Conservation (phyloP, 2,113 vertebrate genomes). For the Pyrgilauda ruficollis region DNA sequence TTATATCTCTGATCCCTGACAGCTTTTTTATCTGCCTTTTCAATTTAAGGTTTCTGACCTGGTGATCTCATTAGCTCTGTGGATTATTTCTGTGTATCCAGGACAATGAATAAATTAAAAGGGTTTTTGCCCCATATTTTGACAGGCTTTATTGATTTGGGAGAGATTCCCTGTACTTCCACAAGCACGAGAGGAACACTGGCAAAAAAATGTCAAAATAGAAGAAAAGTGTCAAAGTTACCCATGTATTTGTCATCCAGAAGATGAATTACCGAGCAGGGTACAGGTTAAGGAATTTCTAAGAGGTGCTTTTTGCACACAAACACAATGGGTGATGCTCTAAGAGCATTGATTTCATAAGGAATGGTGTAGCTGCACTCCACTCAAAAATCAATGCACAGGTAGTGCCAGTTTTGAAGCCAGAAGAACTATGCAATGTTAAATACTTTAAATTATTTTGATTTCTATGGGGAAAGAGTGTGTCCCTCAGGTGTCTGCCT, state of each 20-base stretch:
- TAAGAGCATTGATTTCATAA: not conserved
- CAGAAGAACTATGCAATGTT: not conserved
- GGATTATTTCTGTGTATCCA: not conserved
- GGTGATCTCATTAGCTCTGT: not conserved
- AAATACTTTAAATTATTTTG: not conserved
- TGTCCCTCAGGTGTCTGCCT: not conserved
- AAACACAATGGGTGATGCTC: not conserved
- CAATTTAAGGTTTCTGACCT: not conserved
- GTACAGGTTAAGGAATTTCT: not conserved
- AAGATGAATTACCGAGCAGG: not conserved
- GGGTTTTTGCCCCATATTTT: rapidly evolving
- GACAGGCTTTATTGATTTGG: not conserved
- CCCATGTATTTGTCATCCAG: not conserved
- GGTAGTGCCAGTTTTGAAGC: not conserved
- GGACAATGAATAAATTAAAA: not conserved
- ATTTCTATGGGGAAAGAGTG: not conserved
- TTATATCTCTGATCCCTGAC: not conserved
- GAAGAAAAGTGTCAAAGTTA: not conserved
- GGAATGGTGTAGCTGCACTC: not conserved
- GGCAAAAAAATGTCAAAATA: not conserved
- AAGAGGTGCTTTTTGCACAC: not conserved
- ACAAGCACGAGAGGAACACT: not conserved
- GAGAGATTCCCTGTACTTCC: not conserved
- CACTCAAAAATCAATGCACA: not conserved
- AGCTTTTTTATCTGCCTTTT: not conserved